Base-by-base conservation (phyloP, 2,113 vertebrate genomes). In the Pantherophis guttatus region DNA sequence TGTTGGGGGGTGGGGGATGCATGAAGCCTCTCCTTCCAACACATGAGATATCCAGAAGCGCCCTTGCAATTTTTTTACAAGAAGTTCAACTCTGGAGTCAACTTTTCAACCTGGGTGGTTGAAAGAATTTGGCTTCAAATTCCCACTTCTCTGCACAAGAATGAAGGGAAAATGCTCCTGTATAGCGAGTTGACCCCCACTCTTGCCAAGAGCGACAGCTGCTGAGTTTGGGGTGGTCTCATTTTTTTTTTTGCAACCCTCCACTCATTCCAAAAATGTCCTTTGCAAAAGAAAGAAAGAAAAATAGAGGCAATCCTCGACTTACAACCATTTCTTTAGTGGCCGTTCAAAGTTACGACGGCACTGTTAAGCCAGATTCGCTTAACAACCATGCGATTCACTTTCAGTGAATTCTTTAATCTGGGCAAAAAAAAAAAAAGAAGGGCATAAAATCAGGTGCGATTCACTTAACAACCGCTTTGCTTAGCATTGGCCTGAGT, bases 211-310 rank as follows among this genome's bases (percentile, higher is more conserved):
- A 23, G 52, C 9, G 15, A 29, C 19, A 1, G 52, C 52, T 19
- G 87, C 4, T 26, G 24, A n/a, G 19, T 23, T 59, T 59, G 55
- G 0, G 0, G 62, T 5, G 62, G 91, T 15, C 53, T 23, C 7
- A 55, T 0, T 92, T 12, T 55, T 19, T 33, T 55, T 55, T 55
- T 33, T 19, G 88, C 29, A 2, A 55, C 87, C 81, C 92, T 44
- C 0, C 0, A 88, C 3, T 0, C 0, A 9, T 89, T 86, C 0
- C 90, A n/a, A 86, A 62, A 62, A 33, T 5, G 55, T 23, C 13
- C 0, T 89, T 11, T 15, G 57, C 50, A 39, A 89, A 48, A 50
- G 55, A 55, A 75, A 33, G 52, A 3, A 62, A 59, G 24, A 3
- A 89, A 26, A 15, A 70, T 15, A 5, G 11, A n/a, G 62, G 29